phyloP scores from a whole-genome alignment of 2,888 invertebrate species.

The Drosophila mercatorum region DNA sequence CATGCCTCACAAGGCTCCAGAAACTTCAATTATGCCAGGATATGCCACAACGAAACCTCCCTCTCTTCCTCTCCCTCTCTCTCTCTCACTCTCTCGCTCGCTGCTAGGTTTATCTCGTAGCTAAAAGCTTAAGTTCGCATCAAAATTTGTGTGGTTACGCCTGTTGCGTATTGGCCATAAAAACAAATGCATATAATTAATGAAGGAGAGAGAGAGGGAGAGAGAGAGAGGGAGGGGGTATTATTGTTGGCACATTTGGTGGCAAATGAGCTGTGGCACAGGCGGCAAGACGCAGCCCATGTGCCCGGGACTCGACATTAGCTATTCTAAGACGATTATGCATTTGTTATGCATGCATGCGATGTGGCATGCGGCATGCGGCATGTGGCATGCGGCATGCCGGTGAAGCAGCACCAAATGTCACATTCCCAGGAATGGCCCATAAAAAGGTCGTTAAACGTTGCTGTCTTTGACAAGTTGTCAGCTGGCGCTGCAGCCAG shows the following conservation, averaged over 20 bases:
- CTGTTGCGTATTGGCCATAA: conserved; percentile 5
- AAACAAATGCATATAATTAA: conserved; percentile 10
- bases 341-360: conserved; percentile 61
- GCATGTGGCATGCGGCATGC: conserved; percentile 23
- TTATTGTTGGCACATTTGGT: conserved; percentile 10
- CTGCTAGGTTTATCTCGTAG: not conserved
- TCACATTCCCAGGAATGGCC: conserved; percentile 53
- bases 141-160: not conserved
- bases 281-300: not conserved
- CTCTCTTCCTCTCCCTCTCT: not conserved
- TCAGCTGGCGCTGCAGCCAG: not conserved
- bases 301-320: conserved; percentile 25
- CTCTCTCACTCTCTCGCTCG: not conserved
- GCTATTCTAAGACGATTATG: conserved; percentile 50
- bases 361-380: conserved; percentile 36
- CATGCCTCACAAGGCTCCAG: not conserved
- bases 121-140: not conserved
- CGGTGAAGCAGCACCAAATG: conserved; percentile 42
- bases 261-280: conserved; percentile 13
- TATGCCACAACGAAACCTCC: not conserved
- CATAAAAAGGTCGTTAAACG: conserved; percentile 61
- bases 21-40: not conserved
- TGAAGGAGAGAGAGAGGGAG: not conserved
- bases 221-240: not conserved
- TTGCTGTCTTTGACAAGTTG: conserved; percentile 9